These are phyloP conservation scores for Hyposoter didymator DNA, from an alignment of 2,888 invertebrate genomes.

Conservation along the genomic window DNA sequence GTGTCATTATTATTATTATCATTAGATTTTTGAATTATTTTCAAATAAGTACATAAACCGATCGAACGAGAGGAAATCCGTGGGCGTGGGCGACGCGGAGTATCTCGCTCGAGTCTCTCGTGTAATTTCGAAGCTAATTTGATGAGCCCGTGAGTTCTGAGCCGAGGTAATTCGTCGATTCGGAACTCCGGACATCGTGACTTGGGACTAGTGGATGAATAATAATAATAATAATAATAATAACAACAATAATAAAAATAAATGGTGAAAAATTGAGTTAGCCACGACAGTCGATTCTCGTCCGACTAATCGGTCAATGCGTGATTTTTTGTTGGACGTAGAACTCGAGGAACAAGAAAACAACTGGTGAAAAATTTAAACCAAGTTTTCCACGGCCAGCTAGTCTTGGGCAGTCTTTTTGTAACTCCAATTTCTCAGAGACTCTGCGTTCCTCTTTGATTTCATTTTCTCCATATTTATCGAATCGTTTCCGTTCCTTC, in stretches of 20 bases:
- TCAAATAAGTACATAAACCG: slow-evolving; percentile 62
- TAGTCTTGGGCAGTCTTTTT: slow-evolving; percentile 69
- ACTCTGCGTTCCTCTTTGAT: slow-evolving; percentile 46
- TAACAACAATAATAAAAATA: neutral
- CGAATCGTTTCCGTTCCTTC: slow-evolving; percentile 28
- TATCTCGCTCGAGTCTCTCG: slow-evolving; percentile 54
- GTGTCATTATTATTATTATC: slow-evolving; percentile 29
- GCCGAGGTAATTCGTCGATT: slow-evolving; percentile 67
- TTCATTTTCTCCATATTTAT: slow-evolving; percentile 39
- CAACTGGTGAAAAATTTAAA: slow-evolving; percentile 9
- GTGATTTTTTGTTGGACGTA: slow-evolving; percentile 14
- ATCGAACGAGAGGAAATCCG: slow-evolving; percentile 53
- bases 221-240: neutral
- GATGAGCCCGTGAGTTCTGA: slow-evolving; percentile 51
- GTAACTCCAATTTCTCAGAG: slow-evolving; percentile 45
- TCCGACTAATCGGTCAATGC: slow-evolving; percentile 19
- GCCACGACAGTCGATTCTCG: slow-evolving; percentile 18
- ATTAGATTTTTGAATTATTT: slow-evolving; percentile 36
- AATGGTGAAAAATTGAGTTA: slow-evolving; percentile 1
- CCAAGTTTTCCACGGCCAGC: slow-evolving; percentile 58
- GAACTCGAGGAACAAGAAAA: slow-evolving; percentile 26
- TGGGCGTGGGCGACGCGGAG: slow-evolving; percentile 52
- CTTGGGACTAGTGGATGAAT: slow-evolving; percentile 34
- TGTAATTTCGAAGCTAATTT: slow-evolving; percentile 50
- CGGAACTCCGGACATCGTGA: slow-evolving; percentile 62